phyloP scores from a whole-genome alignment of 2,797 vertebrate species.

The Coregonus sp. region DNA sequence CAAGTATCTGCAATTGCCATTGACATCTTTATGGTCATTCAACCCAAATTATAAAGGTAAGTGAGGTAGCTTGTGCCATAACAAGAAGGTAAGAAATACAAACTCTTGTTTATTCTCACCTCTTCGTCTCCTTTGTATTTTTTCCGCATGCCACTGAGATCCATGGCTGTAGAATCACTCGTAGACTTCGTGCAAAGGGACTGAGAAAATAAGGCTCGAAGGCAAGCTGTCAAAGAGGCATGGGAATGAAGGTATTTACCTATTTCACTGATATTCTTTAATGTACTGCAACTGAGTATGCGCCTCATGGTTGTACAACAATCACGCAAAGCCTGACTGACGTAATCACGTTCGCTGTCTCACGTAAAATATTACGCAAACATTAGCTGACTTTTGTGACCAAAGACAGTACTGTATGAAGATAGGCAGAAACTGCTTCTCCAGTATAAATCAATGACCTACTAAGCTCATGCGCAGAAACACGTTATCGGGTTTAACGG shows the following conservation, averaged over 20 bases:
- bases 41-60: background rate
- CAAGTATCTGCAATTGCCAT: background rate
- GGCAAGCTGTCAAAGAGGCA: background rate
- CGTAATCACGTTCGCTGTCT: constrained; percentile 40
- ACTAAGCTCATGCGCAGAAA: no score
- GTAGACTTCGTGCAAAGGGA: constrained; percentile 38
- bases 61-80: background rate
- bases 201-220: constrained; percentile 4
- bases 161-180: constrained; percentile 69
- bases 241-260: background rate
- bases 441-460: no score
- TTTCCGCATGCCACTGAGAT: constrained; percentile 86
- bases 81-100: background rate
- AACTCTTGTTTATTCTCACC: constrained; percentile 63
- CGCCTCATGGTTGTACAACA: constrained; percentile 60
- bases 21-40: background rate
- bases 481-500: no score
- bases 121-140: constrained; percentile 84
- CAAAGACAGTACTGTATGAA: no score
- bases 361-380: constrained; percentile 59
- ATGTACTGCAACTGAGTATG: constrained; percentile 47
- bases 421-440: no score
- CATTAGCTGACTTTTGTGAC: background rate
- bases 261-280: constrained; percentile 29
- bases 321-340: constrained; percentile 22